Conservation (phyloP, 2,113 vertebrate genomes). For the Phylloscopus trochilus region DNA sequence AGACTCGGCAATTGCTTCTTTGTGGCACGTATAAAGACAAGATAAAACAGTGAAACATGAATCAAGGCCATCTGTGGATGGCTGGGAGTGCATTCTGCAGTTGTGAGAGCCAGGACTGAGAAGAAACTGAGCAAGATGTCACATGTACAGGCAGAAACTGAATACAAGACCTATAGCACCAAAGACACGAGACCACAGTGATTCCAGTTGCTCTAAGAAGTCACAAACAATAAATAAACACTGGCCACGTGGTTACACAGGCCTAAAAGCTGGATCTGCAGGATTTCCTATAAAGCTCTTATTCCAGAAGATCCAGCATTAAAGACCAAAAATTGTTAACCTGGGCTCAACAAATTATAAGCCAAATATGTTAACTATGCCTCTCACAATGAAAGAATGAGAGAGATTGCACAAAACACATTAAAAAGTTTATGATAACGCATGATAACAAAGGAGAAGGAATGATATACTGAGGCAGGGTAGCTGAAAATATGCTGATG, state of each 20-base stretch:
- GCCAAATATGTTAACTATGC: not conserved
- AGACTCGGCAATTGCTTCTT: not conserved
- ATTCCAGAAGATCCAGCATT: not conserved
- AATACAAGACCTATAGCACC: not conserved
- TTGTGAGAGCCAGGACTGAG: not conserved
- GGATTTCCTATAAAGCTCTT: not conserved
- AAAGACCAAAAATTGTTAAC: not conserved
- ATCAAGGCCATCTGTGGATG: not conserved
- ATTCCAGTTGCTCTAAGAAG: not conserved
- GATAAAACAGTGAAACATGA: slow-evolving; percentile 36
- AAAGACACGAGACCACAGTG: not conserved
- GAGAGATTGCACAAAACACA: not conserved
- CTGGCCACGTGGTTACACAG: not conserved
- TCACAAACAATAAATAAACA: not conserved
- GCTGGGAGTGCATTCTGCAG: not conserved
- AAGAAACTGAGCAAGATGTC: not conserved
- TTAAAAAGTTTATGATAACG: not conserved
- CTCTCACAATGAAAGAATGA: not conserved
- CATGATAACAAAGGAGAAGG: not conserved
- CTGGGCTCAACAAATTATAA: not conserved
- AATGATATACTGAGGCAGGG: not conserved
- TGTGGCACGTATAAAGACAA: not conserved
- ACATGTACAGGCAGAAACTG: not conserved
- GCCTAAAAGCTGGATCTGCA: not conserved
- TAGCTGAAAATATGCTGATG: not conserved